These are phyloP conservation scores for Dicentrarchus labrax DNA, from an alignment of 2,113 vertebrate species.

Conservation along the genomic window DNA sequence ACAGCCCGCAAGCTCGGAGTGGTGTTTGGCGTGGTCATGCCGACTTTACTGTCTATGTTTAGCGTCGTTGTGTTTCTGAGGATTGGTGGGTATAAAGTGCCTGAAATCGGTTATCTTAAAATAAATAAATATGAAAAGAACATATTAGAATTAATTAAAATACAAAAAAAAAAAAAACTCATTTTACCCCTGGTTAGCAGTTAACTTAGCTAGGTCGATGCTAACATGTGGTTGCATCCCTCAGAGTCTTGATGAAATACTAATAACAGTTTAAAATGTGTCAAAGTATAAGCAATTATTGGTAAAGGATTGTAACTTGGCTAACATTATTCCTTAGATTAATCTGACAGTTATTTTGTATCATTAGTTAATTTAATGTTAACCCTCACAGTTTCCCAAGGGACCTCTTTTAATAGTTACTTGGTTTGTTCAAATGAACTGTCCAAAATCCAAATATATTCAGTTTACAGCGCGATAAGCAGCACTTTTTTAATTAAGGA, in stretches of 20 bases:
- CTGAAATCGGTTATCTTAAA: too few relatives aligned
- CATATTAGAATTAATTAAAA: neutral
- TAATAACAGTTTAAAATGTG: too few relatives aligned
- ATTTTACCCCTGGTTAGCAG: neutral
- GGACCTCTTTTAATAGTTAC: too few relatives aligned
- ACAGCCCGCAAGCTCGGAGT: conserved; percentile 84
- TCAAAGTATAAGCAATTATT: too few relatives aligned
- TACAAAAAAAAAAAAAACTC: neutral
- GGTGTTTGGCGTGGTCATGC: conserved; percentile 89
- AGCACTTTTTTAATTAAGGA: neutral
- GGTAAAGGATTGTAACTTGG: too few relatives aligned
- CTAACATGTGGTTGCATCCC: too few relatives aligned
- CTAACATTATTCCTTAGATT: too few relatives aligned
- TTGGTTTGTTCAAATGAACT: too few relatives aligned
- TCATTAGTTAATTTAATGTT: too few relatives aligned
- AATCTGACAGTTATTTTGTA: too few relatives aligned
- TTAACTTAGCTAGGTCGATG: neutral
- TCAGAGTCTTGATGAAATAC: neutral
- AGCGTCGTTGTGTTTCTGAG: conserved; percentile 91
- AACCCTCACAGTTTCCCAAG: too few relatives aligned
- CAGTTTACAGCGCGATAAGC: neutral
- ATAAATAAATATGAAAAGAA: neutral
- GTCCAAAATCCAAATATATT: too few relatives aligned
- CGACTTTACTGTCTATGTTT: conserved; percentile 91
- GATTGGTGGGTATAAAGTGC: conserved; percentile 83